Evolutionary conservation across 2,888 invertebrate species (phyloP).

Genomic region (Tuberolachnus salignus): DNA sequence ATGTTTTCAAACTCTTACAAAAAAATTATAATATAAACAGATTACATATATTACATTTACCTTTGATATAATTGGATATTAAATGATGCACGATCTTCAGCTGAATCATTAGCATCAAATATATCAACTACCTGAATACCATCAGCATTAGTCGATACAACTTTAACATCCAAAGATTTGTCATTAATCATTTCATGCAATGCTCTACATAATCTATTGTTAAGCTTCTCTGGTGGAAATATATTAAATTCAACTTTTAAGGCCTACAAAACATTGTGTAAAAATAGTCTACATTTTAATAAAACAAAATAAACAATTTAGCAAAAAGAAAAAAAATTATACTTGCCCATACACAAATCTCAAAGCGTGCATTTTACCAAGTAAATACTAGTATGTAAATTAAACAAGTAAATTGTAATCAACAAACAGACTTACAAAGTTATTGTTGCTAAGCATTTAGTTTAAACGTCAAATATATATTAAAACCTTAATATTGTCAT

Average conservation of each 20-base stretch:
- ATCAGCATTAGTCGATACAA: constrained; percentile 20
- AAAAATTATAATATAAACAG: not conserved
- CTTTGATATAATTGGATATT: constrained; percentile 46
- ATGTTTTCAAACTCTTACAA: not conserved
- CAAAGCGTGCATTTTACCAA: too few relatives aligned
- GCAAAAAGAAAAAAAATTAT: not conserved
- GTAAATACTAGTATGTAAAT: too few relatives aligned
- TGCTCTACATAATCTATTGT: constrained; percentile 15
- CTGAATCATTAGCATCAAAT: constrained; percentile 25
- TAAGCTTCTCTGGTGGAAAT: constrained; percentile 39
- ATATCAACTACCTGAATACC: constrained; percentile 42
- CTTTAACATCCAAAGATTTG: constrained; percentile 24
- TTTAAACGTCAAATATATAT: too few relatives aligned
- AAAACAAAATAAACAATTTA: too few relatives aligned
- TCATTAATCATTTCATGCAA: constrained; percentile 28
- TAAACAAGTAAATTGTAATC: too few relatives aligned
- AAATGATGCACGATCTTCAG: constrained; percentile 3
- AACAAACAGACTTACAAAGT: too few relatives aligned
- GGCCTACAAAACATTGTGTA: constrained; percentile 32
- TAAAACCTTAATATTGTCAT: not conserved
- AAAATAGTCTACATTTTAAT: not conserved
- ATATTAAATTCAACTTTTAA: constrained; percentile 44
- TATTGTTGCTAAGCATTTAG: too few relatives aligned
- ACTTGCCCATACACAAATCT: too few relatives aligned
- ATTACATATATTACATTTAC: too few relatives aligned